A percentile compares a stretch with the other conserved stretches of the same genome.
phyloP scores from a whole-genome alignment of 2,797 vertebrate genomes.

The Coregonus suidteri region DNA sequence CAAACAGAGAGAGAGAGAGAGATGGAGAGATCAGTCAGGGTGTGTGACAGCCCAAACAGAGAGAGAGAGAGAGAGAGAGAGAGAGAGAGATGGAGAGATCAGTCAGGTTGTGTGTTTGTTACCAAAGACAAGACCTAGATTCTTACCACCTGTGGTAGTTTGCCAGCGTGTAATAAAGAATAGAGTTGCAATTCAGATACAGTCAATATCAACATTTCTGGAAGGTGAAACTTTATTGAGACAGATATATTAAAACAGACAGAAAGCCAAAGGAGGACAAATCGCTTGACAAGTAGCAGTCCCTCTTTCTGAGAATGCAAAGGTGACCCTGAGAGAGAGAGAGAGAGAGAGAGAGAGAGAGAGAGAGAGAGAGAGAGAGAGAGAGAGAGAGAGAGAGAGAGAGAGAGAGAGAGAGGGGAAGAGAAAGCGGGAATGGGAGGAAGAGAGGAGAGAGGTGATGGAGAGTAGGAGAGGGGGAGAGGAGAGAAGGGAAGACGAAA shows the following conservation, averaged over 20 bases:
- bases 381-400: too few relatives aligned
- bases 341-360: background rate
- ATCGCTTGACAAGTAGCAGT: constrained; percentile 10
- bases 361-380: background rate
- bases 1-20: constrained; percentile 34
- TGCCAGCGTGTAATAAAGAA: constrained; percentile 84
- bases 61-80: constrained; percentile 20
- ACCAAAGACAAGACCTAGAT: constrained; percentile 72
- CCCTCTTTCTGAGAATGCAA: background rate
- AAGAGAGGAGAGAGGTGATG: background rate
- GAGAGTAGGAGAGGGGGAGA: background rate
- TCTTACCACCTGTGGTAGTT: constrained; percentile 82
- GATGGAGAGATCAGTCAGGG: constrained; percentile 34
- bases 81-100: constrained; percentile 29
- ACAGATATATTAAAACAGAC: background rate
- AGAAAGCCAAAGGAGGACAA: background rate
- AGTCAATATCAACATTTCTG: constrained; percentile 49
- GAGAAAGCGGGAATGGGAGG: background rate
- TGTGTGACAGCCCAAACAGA: constrained; percentile 58
- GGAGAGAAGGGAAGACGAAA: background rate
- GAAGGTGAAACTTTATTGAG: constrained; percentile 15
- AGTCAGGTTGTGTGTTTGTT: constrained; percentile 53
- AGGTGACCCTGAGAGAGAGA: background rate
- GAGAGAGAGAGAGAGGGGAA: background rate
- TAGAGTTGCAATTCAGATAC: constrained; percentile 73